Conservation (phyloP, 2,888 invertebrate genomes). For the Hoplodrina ambigua region DNA sequence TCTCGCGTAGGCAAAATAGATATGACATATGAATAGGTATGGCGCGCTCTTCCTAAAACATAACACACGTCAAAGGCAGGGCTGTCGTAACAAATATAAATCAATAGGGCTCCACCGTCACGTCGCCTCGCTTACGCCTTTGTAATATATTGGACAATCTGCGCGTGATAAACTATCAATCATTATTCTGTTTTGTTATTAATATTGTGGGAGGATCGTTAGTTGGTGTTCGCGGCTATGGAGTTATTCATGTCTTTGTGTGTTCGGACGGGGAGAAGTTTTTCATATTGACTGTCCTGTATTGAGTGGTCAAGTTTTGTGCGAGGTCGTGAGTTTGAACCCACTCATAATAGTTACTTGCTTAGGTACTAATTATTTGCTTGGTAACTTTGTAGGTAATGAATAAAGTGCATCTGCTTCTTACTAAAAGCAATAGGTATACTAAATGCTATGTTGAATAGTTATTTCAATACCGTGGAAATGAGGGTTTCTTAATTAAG, state of each 20-base stretch:
- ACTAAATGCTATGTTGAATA: not conserved
- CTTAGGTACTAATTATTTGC: no score
- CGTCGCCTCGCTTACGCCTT: conserved; percentile 39
- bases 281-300: not conserved
- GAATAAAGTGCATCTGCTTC: no score
- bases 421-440: no score
- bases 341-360: no score
- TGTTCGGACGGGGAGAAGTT: not conserved
- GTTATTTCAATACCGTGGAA: not conserved
- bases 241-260: not conserved
- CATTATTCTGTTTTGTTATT: conserved; percentile 50
- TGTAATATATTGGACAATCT: conserved; percentile 47
- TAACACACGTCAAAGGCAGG: conserved; percentile 46
- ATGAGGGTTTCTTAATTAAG: no score
- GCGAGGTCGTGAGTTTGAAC: not conserved
- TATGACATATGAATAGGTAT: conserved; percentile 4
- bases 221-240: not conserved
- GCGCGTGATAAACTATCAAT: conserved; percentile 59
- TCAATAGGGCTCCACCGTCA: conserved; percentile 54
- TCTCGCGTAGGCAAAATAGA: not conserved
- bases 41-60: conserved; percentile 21
- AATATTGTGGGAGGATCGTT: conserved; percentile 26
- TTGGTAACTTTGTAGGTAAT: no score
- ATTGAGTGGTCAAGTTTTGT: not conserved
- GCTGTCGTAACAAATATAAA: conserved; percentile 50